These are phyloP conservation scores for Turritopsis rubra DNA, from an alignment of 30 jellyfish, hydroid and myxozoan species.

Conservation along the genomic window DNA sequence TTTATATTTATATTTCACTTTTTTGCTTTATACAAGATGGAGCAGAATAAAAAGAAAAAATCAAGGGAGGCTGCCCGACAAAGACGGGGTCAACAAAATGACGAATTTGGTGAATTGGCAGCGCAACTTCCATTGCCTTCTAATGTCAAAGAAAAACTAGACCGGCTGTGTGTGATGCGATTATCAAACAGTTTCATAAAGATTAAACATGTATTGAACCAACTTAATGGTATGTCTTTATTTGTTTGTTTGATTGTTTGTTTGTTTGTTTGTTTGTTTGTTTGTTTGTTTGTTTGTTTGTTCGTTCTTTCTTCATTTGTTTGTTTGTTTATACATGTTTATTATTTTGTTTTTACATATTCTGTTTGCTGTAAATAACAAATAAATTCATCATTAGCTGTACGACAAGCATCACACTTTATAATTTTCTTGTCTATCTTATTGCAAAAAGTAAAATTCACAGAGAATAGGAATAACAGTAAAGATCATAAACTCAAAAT, in stretches of 20 bases:
- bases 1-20: background rate
- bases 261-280: background rate
- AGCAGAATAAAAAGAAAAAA: slow-evolving; percentile 48
- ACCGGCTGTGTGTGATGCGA: slow-evolving; percentile 85
- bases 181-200: slow-evolving; percentile 82
- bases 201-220: slow-evolving; percentile 70
- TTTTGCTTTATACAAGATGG: slow-evolving; percentile 12
- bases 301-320: background rate
- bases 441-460: too few relatives aligned
- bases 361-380: too few relatives aligned
- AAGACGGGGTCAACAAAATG: slow-evolving; percentile 94
- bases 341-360: too few relatives aligned
- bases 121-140: slow-evolving; percentile 73
- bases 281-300: background rate
- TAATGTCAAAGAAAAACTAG: slow-evolving; percentile 40
- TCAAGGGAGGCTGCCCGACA: slow-evolving; percentile 97
- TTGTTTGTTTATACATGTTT: background rate
- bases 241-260: background rate
- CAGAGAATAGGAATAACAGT: too few relatives aligned
- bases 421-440: too few relatives aligned
- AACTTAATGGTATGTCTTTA: slow-evolving; percentile 55
- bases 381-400: too few relatives aligned
- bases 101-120: slow-evolving; percentile 83
- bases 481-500: too few relatives aligned
- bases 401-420: too few relatives aligned